phyloP scores from a whole-genome alignment of 2,888 invertebrate genomes.

The Synanthedon myopaeformis region DNA sequence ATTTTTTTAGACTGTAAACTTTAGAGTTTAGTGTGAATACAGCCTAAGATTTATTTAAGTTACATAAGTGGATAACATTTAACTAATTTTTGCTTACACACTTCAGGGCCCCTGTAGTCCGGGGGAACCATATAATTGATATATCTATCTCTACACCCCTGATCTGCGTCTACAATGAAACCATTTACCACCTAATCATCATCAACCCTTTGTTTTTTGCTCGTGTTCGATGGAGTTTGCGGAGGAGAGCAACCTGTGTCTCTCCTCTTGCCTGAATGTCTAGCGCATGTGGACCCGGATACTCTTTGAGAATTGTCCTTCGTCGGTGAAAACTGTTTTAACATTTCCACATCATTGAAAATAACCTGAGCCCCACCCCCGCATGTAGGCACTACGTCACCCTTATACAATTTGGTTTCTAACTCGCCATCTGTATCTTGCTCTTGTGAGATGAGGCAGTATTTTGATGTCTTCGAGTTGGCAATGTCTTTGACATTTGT shows the following conservation, averaged over 20 bases:
- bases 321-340: slow-evolving; percentile 84
- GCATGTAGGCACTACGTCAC: slow-evolving; percentile 92
- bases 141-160: too few species aligned
- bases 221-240: slow-evolving; percentile 54
- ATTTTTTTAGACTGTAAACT: too few species aligned
- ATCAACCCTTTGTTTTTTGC: slow-evolving; percentile 56
- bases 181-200: slow-evolving; percentile 26
- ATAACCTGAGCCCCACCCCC: slow-evolving; percentile 96
- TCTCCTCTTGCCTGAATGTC: slow-evolving; percentile 53
- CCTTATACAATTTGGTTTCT: slow-evolving; percentile 94
- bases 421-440: slow-evolving; percentile 92
- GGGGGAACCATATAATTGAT: too few species aligned
- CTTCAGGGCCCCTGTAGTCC: too few species aligned
- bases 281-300: slow-evolving; percentile 39
- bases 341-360: slow-evolving; percentile 92
- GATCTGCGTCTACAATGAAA: too few species aligned
- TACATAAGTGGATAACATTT: too few species aligned
- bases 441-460: slow-evolving; percentile 93
- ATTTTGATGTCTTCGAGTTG: slow-evolving; percentile 81
- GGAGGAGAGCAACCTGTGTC: slow-evolving; percentile 53
- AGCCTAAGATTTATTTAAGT: too few species aligned
- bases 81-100: too few species aligned
- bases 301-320: slow-evolving; percentile 32
- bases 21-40: too few species aligned
- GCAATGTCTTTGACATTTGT: slow-evolving; percentile 83